These are phyloP conservation scores for Lonchura striata DNA, from an alignment of 2,113 vertebrate species.

Conservation along the genomic window DNA sequence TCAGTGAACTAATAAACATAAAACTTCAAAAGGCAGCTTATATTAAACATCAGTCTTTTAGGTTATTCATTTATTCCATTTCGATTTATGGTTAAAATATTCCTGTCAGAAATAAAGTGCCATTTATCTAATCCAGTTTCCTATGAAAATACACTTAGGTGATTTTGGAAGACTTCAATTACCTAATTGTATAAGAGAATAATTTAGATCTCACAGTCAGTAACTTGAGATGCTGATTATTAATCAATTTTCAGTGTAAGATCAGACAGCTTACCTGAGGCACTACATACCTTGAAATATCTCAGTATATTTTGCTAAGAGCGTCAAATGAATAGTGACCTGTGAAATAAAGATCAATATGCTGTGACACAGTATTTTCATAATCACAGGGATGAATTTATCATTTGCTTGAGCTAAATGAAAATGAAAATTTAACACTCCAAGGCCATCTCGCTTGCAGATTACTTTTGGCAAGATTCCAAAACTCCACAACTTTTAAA, in stretches of 20 bases:
- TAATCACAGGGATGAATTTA: constrained; percentile 41
- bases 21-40: constrained; percentile 24
- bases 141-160: constrained; percentile 60
- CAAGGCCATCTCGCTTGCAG: constrained; percentile 21
- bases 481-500: constrained; percentile 10
- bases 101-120: constrained; percentile 49
- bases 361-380: constrained; percentile 57
- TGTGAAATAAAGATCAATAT: constrained; percentile 43
- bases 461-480: constrained; percentile 54
- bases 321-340: constrained; percentile 41
- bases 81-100: constrained; percentile 54
- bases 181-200: constrained; percentile 70
- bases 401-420: constrained; percentile 57
- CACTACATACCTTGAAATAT: constrained; percentile 50
- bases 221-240: constrained; percentile 64
- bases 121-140: constrained; percentile 66
- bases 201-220: constrained; percentile 67
- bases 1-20: constrained; percentile 45
- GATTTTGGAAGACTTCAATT: constrained; percentile 69
- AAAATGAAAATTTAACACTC: constrained; percentile 61
- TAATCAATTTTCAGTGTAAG: constrained; percentile 61
- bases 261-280: constrained; percentile 28
- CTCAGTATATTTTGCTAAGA: constrained; percentile 56
- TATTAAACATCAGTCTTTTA: constrained; percentile 24
- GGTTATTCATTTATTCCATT: constrained; percentile 39